Evolutionary conservation across 2,113 vertebrate genomes (phyloP).

Genomic region (Chamaetylas fuelleborni): DNA sequence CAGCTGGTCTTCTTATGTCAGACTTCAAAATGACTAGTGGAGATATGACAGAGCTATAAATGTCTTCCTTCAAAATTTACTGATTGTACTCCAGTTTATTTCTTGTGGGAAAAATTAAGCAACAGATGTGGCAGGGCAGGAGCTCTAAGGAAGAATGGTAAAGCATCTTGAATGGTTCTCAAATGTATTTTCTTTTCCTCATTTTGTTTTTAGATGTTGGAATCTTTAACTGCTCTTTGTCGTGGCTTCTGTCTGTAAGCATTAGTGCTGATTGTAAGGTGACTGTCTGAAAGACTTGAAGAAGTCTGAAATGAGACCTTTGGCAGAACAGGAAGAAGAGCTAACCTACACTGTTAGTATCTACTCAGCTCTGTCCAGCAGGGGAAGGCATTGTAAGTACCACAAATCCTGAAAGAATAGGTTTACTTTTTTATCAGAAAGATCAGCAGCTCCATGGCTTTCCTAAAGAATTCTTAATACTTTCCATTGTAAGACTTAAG

Average conservation of each 20-base stretch:
- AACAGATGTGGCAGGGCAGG: neutral
- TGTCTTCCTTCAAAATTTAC: constrained; percentile 35
- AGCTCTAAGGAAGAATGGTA: neutral
- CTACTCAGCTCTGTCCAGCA: neutral
- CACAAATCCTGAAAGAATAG: neutral
- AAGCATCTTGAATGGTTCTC: neutral
- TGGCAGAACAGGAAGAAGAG: neutral
- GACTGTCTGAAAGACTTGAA: neutral
- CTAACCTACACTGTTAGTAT: neutral
- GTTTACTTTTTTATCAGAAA: neutral
- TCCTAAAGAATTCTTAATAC: neutral
- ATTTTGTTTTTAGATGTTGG: neutral
- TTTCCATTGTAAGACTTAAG: neutral
- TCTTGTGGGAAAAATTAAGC: constrained; percentile 25
- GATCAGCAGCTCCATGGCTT: neutral
- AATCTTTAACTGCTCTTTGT: neutral
- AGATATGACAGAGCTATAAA: neutral
- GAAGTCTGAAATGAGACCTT: neutral
- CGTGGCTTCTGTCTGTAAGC: neutral
- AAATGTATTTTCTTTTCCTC: neutral
- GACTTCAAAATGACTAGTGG: constrained; percentile 29
- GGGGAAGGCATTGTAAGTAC: neutral
- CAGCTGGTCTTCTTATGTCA: constrained; percentile 43
- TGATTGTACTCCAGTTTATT: neutral
- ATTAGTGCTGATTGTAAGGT: neutral